These are phyloP conservation scores for Armadillidium nasatum DNA, from an alignment of 1,140 invertebrate genomes.

Conservation along the genomic window DNA sequence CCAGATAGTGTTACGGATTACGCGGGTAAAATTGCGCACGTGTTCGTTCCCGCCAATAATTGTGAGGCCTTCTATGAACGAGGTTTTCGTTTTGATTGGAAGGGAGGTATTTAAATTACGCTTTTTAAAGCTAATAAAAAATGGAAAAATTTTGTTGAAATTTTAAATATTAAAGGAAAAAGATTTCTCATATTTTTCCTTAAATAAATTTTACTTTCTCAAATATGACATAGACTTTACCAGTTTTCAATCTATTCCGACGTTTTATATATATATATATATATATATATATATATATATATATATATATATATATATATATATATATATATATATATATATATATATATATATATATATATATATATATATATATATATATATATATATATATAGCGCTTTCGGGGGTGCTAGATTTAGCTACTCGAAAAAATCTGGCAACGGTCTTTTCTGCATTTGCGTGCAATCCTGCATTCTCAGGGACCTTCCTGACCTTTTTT, in stretches of 20 bases:
- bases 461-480: too few species aligned
- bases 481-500: too few species aligned
- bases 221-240: too few species aligned
- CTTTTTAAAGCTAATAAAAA: too few species aligned
- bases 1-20: neutral
- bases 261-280: neutral
- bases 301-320: conserved; percentile 9
- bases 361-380: conserved; percentile 9
- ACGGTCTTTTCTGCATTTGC: too few species aligned
- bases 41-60: neutral
- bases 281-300: conserved; percentile 8
- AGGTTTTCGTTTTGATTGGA: neutral
- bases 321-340: conserved; percentile 8
- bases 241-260: neutral
- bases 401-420: too few species aligned
- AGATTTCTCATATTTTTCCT: too few species aligned
- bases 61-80: neutral
- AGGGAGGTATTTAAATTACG: too few species aligned
- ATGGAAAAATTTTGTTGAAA: too few species aligned
- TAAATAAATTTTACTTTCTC: too few species aligned
- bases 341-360: conserved; percentile 6
- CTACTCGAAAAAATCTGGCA: too few species aligned
- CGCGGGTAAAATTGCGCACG: neutral
- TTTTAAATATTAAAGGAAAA: too few species aligned
- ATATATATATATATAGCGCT: neutral